A percentile compares a stretch with the other conserved stretches of the same genome.
These are phyloP conservation scores for Lithodes maja DNA, from an alignment of 2,888 invertebrate genomes.

Conservation along the genomic window DNA sequence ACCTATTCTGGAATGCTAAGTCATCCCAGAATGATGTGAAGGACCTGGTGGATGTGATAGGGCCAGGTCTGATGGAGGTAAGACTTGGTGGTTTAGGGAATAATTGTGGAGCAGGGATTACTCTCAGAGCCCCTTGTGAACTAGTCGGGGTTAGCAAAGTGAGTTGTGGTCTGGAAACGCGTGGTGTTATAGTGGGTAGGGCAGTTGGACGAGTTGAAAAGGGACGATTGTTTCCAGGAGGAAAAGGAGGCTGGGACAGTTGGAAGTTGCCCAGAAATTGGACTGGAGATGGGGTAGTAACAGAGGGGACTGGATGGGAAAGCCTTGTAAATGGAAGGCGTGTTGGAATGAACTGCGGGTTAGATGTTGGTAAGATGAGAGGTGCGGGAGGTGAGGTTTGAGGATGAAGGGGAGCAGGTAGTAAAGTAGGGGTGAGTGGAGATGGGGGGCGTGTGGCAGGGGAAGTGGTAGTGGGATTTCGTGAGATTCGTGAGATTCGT, in stretches of 20 bases:
- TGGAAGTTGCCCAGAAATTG: too few relatives aligned
- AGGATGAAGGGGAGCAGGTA: not conserved
- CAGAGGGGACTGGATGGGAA: not conserved
- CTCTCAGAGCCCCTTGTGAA: not conserved
- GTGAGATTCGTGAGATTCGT: not conserved
- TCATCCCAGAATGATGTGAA: not conserved
- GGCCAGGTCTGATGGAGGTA: too few relatives aligned
- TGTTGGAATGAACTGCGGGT: not conserved
- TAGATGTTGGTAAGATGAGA: not conserved
- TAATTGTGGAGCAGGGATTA: not conserved
- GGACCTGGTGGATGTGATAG: not conserved
- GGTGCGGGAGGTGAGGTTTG: not conserved
- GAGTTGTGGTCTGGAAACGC: not conserved
- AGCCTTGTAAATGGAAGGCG: not conserved
- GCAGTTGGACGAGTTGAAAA: not conserved
- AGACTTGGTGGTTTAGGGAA: not conserved
- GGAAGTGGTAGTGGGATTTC: not conserved
- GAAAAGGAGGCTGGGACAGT: not conserved
- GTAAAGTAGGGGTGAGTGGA: not conserved
- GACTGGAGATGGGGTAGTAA: not conserved
- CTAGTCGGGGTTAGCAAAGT: not conserved
- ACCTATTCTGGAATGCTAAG: too few relatives aligned
- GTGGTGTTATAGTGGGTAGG: not conserved
- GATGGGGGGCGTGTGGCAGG: not conserved
- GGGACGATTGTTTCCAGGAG: not conserved